Evolutionary conservation across 2,888 invertebrate genomes (phyloP), one percentile per base, ranked within the genome.

Genomic region (Philhelius pedissequus): DNA sequence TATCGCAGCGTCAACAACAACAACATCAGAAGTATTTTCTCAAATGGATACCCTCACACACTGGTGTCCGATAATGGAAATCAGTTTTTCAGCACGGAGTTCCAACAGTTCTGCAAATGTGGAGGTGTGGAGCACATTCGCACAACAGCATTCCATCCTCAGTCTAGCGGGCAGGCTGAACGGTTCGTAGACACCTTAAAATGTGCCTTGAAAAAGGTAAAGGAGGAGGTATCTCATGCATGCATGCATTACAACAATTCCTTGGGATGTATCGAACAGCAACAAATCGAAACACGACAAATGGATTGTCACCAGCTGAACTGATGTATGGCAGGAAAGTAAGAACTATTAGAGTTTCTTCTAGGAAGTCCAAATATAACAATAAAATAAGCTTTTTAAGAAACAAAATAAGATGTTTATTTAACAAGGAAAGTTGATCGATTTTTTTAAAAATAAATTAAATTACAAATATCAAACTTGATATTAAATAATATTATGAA

Each of bases 251-350:
- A 22, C 48, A 13, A 25, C 22, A 25, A 22, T 50, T 25, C 48
- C 22, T 50, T 7, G 11, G 48, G 25, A 50, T 50, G n/a, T 74
- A 64, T 43, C 11, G 74, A 30, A 54, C 45, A 54, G 35, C 64
- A 3, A 43, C 30, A 4, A 74, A 74, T 64, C 50, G 35, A 38
- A 74, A 64, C 22, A 38, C 43, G 3, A 43, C 74, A 74, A 62
- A 74, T n/a, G 74, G 64, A 50, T 11, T 20, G 11, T 74, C 54
- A 11, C 43, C 64, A 52, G 20, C 64, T 9, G 74, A 52, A 32
- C 38, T 43, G 22, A 64, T 74, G 30, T 54, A 54, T 11, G 64
- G 64, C 3, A 40, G 74, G n/a, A 64, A 62, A 45, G 18, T 64
- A 1, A 18, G n/a, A n/a, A n/a, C n/a, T n/a, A n/a, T n/a, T n/a